These are phyloP conservation scores for Ondatra zibethicus DNA, from an alignment of 2,113 vertebrate species.

Conservation along the genomic window DNA sequence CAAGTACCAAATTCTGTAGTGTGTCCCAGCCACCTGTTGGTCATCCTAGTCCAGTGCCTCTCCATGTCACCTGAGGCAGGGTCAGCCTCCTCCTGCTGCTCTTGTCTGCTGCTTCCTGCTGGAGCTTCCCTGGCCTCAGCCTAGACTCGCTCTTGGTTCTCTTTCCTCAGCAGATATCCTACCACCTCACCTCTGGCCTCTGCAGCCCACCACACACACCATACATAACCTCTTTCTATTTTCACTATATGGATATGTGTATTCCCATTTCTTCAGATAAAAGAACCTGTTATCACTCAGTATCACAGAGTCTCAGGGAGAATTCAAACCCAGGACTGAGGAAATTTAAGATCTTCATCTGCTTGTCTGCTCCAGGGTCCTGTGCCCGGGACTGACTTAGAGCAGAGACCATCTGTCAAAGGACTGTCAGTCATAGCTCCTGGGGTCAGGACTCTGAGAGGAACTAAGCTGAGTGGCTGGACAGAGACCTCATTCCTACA, in stretches of 20 bases:
- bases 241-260: too few relatives aligned
- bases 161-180: not conserved
- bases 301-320: not conserved
- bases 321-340: not conserved
- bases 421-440: not conserved
- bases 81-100: not conserved
- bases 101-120: not conserved
- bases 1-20: not conserved
- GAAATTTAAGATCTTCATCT: not conserved
- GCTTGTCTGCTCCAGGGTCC: not conserved
- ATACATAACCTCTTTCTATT: not conserved
- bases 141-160: not conserved
- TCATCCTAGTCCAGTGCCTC: not conserved
- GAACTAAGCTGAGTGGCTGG: not conserved
- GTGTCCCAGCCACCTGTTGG: too few relatives aligned
- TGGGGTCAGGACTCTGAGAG: too few relatives aligned
- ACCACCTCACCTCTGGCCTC: not conserved
- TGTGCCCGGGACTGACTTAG: not conserved
- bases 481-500: not conserved
- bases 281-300: not conserved
- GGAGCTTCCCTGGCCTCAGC: not conserved
- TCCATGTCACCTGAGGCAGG: accelerated
- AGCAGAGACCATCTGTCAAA: not conserved
- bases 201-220: not conserved
- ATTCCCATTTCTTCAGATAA: not conserved